These are phyloP conservation scores for Microcebus ravelobensis DNA, from an alignment of 2,113 vertebrate species.

Conservation along the genomic window DNA sequence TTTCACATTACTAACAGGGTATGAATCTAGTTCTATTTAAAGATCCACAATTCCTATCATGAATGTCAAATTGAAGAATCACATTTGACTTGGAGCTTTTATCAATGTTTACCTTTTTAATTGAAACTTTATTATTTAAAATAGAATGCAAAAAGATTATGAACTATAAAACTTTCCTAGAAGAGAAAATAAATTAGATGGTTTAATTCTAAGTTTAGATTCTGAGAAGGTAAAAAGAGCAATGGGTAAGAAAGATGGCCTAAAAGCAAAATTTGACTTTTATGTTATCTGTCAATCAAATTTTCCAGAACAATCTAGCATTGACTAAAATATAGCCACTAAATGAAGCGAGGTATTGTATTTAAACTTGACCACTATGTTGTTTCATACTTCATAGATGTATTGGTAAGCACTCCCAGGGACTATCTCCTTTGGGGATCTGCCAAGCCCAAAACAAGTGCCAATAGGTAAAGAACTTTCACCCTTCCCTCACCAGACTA, in stretches of 20 bases:
- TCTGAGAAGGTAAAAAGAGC: neutral
- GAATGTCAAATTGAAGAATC: neutral
- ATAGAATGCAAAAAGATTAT: neutral
- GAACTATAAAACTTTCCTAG: neutral
- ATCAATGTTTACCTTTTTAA: neutral
- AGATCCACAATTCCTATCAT: neutral
- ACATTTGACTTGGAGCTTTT: neutral
- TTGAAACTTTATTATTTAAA: neutral
- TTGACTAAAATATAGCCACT: neutral
- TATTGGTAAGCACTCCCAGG: neutral
- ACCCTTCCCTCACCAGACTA: neutral
- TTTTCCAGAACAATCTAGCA: neutral
- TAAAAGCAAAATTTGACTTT: neutral
- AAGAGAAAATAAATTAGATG: neutral
- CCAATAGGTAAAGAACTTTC: neutral
- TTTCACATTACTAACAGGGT: constrained; percentile 38
- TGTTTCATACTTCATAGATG: neutral
- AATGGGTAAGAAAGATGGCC: neutral
- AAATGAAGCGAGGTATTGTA: neutral
- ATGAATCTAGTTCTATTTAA: neutral
- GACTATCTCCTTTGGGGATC: neutral
- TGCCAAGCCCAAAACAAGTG: neutral
- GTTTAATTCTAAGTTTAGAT: neutral
- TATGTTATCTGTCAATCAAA: neutral
- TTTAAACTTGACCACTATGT: neutral